Evolutionary conservation across 2,888 invertebrate species (phyloP).

Genomic region (Eupsilia transversa): DNA sequence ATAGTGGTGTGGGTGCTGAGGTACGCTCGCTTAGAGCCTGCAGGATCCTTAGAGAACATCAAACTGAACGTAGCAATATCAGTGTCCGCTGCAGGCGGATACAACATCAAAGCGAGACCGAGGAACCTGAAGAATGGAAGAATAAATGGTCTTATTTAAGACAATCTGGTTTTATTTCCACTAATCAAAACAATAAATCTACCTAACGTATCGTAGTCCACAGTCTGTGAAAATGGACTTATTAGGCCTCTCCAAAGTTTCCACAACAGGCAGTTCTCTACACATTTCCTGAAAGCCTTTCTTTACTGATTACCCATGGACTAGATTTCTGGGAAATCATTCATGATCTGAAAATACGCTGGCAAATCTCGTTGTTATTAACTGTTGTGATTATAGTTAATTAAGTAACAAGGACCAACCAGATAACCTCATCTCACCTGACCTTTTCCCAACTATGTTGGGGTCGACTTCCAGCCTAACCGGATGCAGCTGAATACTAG

Average conservation of each 20-base stretch:
- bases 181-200: not conserved
- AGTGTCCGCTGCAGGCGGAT: slow-evolving; percentile 79
- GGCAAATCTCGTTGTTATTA: no score
- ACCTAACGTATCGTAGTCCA: not conserved
- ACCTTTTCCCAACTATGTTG: no score
- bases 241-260: not conserved
- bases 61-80: slow-evolving; percentile 81
- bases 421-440: no score
- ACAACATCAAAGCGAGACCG: slow-evolving; percentile 73
- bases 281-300: no score
- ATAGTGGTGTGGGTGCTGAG: slow-evolving; percentile 77
- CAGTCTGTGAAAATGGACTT: not conserved
- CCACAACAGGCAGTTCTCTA: not conserved
- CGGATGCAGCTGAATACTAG: no score
- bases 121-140: slow-evolving; percentile 50
- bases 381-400: no score
- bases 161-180: slow-evolving; percentile 11
- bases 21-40: slow-evolving; percentile 72
- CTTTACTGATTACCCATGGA: no score
- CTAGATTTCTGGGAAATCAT: no score
- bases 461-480: no score
- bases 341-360: no score
- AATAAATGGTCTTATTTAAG: slow-evolving; percentile 41
- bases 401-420: no score
- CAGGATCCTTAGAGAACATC: slow-evolving; percentile 75